phyloP scores from a whole-genome alignment of 2,888 invertebrate species.

The Lasioglossum vierecki region DNA sequence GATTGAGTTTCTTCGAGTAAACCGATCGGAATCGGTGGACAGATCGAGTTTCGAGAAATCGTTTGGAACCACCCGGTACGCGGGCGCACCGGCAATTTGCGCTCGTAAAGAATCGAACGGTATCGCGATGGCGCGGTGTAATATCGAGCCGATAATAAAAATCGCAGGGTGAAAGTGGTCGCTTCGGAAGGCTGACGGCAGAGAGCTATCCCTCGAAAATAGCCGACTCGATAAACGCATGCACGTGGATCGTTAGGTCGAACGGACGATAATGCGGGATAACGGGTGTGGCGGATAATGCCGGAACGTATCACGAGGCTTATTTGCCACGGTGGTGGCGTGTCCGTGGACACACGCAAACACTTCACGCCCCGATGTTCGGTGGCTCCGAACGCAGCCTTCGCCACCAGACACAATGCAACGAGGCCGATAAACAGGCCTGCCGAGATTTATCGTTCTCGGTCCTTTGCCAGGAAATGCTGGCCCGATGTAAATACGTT shows the following conservation, averaged over 20 bases:
- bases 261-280: constrained; percentile 58
- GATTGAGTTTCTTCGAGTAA: not conserved
- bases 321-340: constrained; percentile 56
- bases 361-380: constrained; percentile 51
- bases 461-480: constrained; percentile 53
- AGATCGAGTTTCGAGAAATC: not conserved
- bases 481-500: constrained; percentile 43
- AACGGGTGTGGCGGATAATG: constrained; percentile 62
- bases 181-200: constrained; percentile 25
- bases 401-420: constrained; percentile 61
- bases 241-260: constrained; percentile 56
- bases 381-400: constrained; percentile 41
- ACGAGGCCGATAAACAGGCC: constrained; percentile 59
- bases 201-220: constrained; percentile 36
- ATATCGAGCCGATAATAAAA: constrained; percentile 39
- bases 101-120: constrained; percentile 35
- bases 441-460: constrained; percentile 55
- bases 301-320: constrained; percentile 61
- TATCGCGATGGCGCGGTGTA: constrained; percentile 23
- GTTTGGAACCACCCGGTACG: not conserved
- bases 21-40: not conserved
- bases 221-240: constrained; percentile 46
- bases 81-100: not conserved
- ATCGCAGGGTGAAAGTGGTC: constrained; percentile 27
- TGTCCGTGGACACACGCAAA: constrained; percentile 49